Conservation (phyloP, 2,888 invertebrate species). For the Chloroclysta siterata region DNA sequence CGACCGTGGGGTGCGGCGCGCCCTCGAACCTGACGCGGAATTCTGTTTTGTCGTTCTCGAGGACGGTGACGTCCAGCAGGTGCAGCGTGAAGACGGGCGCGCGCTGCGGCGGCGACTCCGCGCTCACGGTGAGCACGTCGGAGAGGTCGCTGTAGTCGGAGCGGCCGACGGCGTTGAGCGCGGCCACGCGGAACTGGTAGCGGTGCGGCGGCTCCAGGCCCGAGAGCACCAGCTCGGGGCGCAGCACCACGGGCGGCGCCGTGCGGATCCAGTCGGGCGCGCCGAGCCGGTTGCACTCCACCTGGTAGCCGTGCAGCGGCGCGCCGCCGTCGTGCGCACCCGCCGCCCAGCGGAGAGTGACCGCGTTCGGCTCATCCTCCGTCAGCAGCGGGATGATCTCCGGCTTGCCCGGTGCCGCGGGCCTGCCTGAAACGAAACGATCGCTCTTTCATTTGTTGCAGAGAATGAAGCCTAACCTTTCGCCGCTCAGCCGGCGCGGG, state of each 20-base stretch:
- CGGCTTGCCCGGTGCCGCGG: constrained; percentile 93
- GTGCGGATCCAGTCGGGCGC: constrained; percentile 93
- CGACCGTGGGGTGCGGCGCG: constrained; percentile 91
- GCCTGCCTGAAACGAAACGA: constrained; percentile 86
- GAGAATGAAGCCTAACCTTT: constrained; percentile 48
- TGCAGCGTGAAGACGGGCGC: constrained; percentile 90
- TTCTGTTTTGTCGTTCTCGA: constrained; percentile 94
- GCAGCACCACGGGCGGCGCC: constrained; percentile 88
- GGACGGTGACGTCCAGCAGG: constrained; percentile 88
- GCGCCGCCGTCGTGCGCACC: constrained; percentile 94
- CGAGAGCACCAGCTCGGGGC: constrained; percentile 90
- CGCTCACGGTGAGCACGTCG: constrained; percentile 93
- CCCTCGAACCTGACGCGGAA: constrained; percentile 91
- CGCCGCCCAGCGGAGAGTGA: constrained; percentile 92
- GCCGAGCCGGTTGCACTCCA: constrained; percentile 89
- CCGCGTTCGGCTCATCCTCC: constrained; percentile 91
- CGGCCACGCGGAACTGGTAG: constrained; percentile 96
- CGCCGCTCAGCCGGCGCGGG: constrained; percentile 44
- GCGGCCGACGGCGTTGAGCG: constrained; percentile 95
- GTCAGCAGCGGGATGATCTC: constrained; percentile 89
- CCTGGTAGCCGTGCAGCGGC: constrained; percentile 92
- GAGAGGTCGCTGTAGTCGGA: constrained; percentile 94
- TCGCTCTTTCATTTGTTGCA: constrained; percentile 38
- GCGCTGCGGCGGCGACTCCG: constrained; percentile 84
- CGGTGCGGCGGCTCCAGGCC: constrained; percentile 94